Percentiles rank a stretch among this genome's conserved stretches.
Conservation (phyloP, 2,888 invertebrate genomes). For the Spodoptera picta region DNA sequence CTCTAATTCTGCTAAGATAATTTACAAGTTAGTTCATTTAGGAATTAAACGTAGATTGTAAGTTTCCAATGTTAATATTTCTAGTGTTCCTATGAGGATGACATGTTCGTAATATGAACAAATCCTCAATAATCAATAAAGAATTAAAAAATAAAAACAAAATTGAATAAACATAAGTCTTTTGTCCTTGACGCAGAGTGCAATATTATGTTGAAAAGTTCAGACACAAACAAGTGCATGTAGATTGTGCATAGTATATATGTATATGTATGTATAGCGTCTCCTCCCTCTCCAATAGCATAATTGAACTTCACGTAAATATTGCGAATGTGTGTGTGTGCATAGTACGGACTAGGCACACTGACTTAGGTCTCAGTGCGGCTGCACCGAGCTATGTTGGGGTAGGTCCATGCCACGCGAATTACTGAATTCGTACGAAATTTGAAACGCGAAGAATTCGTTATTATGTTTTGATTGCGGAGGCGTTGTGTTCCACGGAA, state of each 20-base stretch:
- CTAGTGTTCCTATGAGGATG: no score
- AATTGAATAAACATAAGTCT: slow-evolving; percentile 15
- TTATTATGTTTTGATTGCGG: slow-evolving; percentile 31
- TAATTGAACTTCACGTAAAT: slow-evolving; percentile 75
- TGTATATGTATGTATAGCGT: slow-evolving; percentile 25
- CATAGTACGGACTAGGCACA: slow-evolving; percentile 54
- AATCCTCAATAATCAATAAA: no score
- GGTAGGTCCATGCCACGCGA: slow-evolving; percentile 67
- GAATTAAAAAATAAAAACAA: no score
- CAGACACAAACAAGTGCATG: slow-evolving; percentile 37
- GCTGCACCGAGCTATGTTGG: slow-evolving; percentile 70
- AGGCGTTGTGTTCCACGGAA: slow-evolving; percentile 17
- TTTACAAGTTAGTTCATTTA: no score
- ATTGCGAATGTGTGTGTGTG: slow-evolving; percentile 57
- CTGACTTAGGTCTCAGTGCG: slow-evolving; percentile 63
- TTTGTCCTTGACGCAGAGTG: slow-evolving; percentile 44
- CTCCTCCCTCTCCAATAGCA: slow-evolving; percentile 64
- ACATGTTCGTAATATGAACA: no score
- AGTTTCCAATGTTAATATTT: no score
- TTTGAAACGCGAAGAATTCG: slow-evolving; percentile 45
- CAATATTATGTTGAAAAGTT: slow-evolving; percentile 49
- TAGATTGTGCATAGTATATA: slow-evolving; percentile 5
- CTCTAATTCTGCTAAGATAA: no score
- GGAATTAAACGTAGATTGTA: no score
- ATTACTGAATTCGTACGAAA: slow-evolving; percentile 23